Evolutionary conservation across 1,140 invertebrate species (phyloP).

Genomic region (Pseudomyrmex cubaensis): DNA sequence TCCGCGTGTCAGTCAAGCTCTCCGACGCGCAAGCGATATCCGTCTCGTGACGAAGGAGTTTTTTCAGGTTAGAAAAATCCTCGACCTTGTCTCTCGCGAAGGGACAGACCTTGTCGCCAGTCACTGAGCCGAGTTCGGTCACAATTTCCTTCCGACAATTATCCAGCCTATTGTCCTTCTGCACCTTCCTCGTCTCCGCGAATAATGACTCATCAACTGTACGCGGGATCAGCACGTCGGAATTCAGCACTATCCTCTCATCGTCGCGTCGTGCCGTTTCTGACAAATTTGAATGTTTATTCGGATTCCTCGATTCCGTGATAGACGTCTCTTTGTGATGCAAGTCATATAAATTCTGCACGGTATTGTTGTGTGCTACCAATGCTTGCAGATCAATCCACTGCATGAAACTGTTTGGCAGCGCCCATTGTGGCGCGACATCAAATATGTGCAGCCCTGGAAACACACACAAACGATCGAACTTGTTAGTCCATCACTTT

Average conservation of each 20-base stretch:
- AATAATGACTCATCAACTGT: slow-evolving; percentile 48
- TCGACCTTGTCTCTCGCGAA: slow-evolving; percentile 18
- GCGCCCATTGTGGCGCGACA: slow-evolving; percentile 81
- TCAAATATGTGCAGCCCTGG: slow-evolving; percentile 77
- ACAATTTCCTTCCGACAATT: slow-evolving; percentile 37
- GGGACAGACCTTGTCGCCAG: background rate
- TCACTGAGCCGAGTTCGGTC: slow-evolving; percentile 41
- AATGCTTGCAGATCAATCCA: slow-evolving; percentile 76
- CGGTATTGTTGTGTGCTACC: slow-evolving; percentile 73
- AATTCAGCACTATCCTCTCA: slow-evolving; percentile 34
- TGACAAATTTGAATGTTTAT: slow-evolving; percentile 57
- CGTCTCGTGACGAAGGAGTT: slow-evolving; percentile 5
- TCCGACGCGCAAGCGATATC: slow-evolving; percentile 32
- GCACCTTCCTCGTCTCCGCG: slow-evolving; percentile 14
- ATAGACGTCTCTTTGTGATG: slow-evolving; percentile 54
- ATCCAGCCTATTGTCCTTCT: slow-evolving; percentile 49
- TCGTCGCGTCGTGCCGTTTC: slow-evolving; percentile 24
- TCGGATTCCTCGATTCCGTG: slow-evolving; percentile 35
- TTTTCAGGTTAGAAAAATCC: slow-evolving; percentile 26
- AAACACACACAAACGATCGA: slow-evolving; percentile 54
- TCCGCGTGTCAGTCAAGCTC: slow-evolving; percentile 16
- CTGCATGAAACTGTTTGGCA: slow-evolving; percentile 74
- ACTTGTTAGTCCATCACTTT: background rate
- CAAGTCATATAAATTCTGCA: slow-evolving; percentile 43
- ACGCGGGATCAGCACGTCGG: slow-evolving; percentile 17